phyloP scores from a whole-genome alignment of 2,888 invertebrate genomes.

The Andrena bucephala region DNA sequence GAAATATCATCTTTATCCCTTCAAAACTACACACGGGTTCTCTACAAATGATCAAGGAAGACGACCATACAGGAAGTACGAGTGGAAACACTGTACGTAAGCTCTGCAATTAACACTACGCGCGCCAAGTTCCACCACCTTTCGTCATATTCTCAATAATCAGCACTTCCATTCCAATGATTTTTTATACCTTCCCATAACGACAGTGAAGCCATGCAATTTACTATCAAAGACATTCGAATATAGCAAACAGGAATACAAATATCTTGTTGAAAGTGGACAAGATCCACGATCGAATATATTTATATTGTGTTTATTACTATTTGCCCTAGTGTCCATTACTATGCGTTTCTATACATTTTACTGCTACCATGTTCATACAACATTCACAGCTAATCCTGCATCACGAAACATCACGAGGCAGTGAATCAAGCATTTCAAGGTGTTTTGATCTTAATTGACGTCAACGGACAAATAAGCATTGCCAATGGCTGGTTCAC shows the following conservation, averaged over 20 bases:
- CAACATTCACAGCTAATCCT: conserved; percentile 26
- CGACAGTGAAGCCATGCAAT: not conserved
- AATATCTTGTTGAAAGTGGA: not conserved
- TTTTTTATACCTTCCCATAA: not conserved
- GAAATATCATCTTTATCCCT: not conserved
- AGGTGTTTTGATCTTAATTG: conserved; percentile 55
- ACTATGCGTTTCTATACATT: conserved; percentile 1
- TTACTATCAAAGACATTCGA: not conserved
- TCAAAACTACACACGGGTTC: not conserved
- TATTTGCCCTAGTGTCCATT: conserved; percentile 28
- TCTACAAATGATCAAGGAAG: not conserved
- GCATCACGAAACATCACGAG: conserved; percentile 26
- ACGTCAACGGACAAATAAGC: conserved; percentile 47
- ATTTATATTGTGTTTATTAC: conserved; percentile 21
- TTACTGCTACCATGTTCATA: conserved; percentile 3
- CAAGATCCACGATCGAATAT: not conserved
- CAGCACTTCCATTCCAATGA: not conserved
- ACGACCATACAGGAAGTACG: too few species aligned
- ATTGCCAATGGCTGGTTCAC: conserved; percentile 40
- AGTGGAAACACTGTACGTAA: too few species aligned
- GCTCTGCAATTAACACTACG: not conserved
- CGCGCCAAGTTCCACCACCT: not conserved
- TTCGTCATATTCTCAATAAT: not conserved
- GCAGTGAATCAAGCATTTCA: conserved; percentile 47
- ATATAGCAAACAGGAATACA: not conserved